phyloP scores from a whole-genome alignment of 2,113 vertebrate genomes.

The Osmerus mordax region DNA sequence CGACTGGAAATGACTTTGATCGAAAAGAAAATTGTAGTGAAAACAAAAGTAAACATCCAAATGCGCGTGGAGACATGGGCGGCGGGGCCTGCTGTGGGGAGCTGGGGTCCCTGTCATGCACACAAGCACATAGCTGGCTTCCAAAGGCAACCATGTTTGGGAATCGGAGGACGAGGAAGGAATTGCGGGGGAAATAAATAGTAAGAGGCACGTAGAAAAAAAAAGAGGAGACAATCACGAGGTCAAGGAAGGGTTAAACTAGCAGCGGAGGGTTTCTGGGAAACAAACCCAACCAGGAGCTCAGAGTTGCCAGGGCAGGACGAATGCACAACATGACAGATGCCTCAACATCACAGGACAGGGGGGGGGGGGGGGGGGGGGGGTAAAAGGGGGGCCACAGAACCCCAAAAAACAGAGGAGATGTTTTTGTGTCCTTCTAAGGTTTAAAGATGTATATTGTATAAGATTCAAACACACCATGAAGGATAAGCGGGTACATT shows the following conservation, averaged over 20 bases:
- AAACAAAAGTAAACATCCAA: constrained; percentile 51
- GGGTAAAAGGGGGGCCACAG: not conserved
- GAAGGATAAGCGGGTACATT: not conserved
- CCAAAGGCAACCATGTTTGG: constrained; percentile 66
- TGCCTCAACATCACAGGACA: constrained; percentile 1
- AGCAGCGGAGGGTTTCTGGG: constrained; percentile 13
- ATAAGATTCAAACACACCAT: constrained; percentile 1
- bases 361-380: not conserved
- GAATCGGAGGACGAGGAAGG: not conserved
- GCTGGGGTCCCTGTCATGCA: constrained; percentile 76
- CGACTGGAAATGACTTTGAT: constrained; percentile 35
- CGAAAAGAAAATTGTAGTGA: not conserved
- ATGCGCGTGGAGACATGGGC: constrained; percentile 64
- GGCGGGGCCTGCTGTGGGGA: constrained; percentile 55
- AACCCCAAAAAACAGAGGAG: not conserved
- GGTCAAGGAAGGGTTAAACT: constrained; percentile 4
- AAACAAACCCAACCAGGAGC: constrained; percentile 24
- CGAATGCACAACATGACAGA: not conserved
- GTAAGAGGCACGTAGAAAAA: constrained; percentile 8
- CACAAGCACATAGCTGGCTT: constrained; percentile 72
- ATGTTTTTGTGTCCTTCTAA: not conserved
- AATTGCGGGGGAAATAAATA: constrained; percentile 20
- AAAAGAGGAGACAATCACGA: not conserved
- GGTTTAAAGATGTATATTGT: not conserved
- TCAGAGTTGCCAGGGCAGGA: constrained; percentile 21